Evolutionary conservation across 2,797 vertebrate species (phyloP), one percentile per base, ranked within the genome.

Genomic region (Cynopterus sphinx): DNA sequence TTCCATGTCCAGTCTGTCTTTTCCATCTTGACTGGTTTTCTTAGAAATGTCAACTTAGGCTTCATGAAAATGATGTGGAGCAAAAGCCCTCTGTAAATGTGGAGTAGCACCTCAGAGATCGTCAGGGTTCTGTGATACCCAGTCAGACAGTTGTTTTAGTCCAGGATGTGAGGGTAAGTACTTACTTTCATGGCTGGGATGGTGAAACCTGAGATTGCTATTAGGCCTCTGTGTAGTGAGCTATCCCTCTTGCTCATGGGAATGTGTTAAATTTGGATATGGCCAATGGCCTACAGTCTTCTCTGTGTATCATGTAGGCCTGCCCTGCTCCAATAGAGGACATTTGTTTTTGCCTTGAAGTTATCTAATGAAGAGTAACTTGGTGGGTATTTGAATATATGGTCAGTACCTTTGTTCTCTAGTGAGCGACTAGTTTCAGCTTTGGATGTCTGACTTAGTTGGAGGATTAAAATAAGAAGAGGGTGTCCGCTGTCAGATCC

Each of bases 321-420:
- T 81, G 19, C 12, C 22, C 26, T 36, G 55, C 12, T 87, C 21
- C 22, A 51, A 61, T 5, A 84, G 81, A 8, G 6, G 17, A 33
- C 12, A 43, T 79, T 87, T 17, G 2, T 6, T 91, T 59, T 74
- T 83, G 36, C 55, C 85, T 97, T 95, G 49, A 97, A 97, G 94
- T 97, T 94, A 94, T 79, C 83, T 94, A 92, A 95, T 95, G 95
- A 91, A 94, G 77, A 96, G n/a, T 85, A 85, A 59, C 61, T 97
- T 71, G 96, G 17, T 33, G 31, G 24, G 24, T 6, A 9, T 83
- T 36, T 61, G 70, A 46, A 91, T 90, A 88, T 87, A 89, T 33
- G 83, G 67, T 63, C 84, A 57, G 70, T 33, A 12, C 84, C 89
- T 96, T 92, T 96, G 85, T 65, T 98, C 73, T 98, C 92, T 28